Base-by-base conservation (phyloP, 2,113 vertebrate species). In the Clarias magur region DNA sequence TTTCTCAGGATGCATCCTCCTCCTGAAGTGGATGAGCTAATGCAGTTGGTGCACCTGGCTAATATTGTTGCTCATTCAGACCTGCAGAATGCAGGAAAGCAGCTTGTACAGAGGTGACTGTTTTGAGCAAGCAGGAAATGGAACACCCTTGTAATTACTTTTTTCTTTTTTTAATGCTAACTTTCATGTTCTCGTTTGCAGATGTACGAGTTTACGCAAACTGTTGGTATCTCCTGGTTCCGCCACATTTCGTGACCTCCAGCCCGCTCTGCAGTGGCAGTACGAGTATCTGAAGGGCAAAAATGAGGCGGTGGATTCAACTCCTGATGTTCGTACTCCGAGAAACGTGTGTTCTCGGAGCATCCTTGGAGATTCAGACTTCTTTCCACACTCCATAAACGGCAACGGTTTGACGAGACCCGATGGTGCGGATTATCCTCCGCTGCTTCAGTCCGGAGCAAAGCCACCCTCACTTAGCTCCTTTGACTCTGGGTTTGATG, bases 231-330 rank as follows among this genome's bases (percentile, higher is more conserved):
- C 91, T 8, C 88, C 89, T 2, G 92, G 87, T 5, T 88, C 92
- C 0, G 90, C 93, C 27, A 13, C 88, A 0, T 80, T 94, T 1
- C 84, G 82, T 27, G 90, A 93, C 23, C 93, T 96, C 2, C 93
- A 95, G 90, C 48, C 91, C 27, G 93, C 94, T 11, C 85, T 95
- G 23, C 93, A 94, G 83, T 96, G 95, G 95, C 95, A 96, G 92
- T 92, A 93, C 6, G 91, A 94, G 57, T 81, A 92, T 57, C 85
- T 95, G 13, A 88, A 85, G 62, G 80, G 87, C 73, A 70, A 63
- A 68, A 53, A 83, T 12, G 56, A n/a, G 0, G 17, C 59, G 15
- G 48, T 12, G 0, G 16, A 42, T 63, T 30, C 62, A 75, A 57
- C 63, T 34, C 73, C 53, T 65, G 54, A 87, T 34, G 4, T 30